Base-by-base conservation (phyloP, 1,140 invertebrate species). In the Sycophila sp. region DNA sequence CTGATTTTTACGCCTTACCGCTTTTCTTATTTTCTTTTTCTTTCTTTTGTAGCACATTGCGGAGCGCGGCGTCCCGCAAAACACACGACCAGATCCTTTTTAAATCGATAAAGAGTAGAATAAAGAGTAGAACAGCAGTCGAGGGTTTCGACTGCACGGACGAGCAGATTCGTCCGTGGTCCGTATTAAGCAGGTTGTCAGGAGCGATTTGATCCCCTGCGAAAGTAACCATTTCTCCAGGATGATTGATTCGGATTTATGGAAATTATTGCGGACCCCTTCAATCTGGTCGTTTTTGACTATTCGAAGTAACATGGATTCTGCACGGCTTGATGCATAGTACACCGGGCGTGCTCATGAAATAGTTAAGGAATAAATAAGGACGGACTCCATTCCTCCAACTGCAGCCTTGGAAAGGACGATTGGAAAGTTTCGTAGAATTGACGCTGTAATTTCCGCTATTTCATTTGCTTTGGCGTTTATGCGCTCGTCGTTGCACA, bases 191-290 rank as follows among this genome's bases (percentile, higher is more conserved):
- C 51, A 65, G 28, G 40, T 15, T 53, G 62, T 53, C 47, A 28
- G 11, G 28, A 65, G 24, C 49, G 24, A 65, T 38, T 32, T 22
- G 26, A 36, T 30, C 34, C 34, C 40, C 45, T 11, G 10, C 13
- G 38, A 19, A 66, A 1, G 19, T 55, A 55, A 34, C 34, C 51
- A 30, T 56, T n/a, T 42, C 30, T 15, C 2, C 10, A 15, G 45
- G 28, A 66, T 45, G 38, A 66, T 56, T 66, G 56, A 65, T 66
- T 66, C 51, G 56, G 36, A 66, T 66, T 66, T 56, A 66, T 66
- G 64, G 47, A 66, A 66, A 56, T 66, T 32, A 4, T 45, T 38
- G 24, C 17, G 11, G 30, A 22, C 17, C 45, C 45, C n/a, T 32
- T 22, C 15, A n/a, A n/a, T n/a, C n/a, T n/a, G n/a, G n/a, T n/a